phyloP scores from a whole-genome alignment of 2,113 vertebrate species.

The Crotalus horridus region DNA sequence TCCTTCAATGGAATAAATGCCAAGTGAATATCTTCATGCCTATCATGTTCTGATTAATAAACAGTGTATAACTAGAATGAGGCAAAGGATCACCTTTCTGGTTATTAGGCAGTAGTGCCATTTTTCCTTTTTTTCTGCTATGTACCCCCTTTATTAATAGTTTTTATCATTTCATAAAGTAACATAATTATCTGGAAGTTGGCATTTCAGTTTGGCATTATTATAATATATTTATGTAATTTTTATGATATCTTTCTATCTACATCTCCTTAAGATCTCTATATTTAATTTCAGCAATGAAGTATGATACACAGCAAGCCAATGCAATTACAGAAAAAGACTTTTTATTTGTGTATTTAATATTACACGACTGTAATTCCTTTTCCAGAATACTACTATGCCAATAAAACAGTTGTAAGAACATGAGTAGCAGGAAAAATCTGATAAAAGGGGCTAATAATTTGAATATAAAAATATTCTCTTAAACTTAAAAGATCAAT shows the following conservation, averaged over 20 bases:
- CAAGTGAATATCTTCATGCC: not conserved
- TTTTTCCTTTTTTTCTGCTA: not conserved
- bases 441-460: conserved; percentile 29
- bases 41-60: not conserved
- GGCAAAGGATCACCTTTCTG: not conserved
- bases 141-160: not conserved
- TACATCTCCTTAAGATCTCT: conserved; percentile 7
- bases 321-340: conserved; percentile 25
- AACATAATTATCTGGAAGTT: not conserved
- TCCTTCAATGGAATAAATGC: not conserved
- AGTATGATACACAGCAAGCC: conserved; percentile 12
- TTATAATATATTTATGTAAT: not conserved
- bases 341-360: conserved; percentile 48
- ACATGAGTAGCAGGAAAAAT: conserved; percentile 35
- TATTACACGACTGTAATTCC: conserved; percentile 43
- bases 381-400: conserved; percentile 48
- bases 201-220: not conserved
- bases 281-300: conserved; percentile 15
- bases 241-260: not conserved
- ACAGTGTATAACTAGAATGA: not conserved
- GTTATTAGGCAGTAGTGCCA: not conserved
- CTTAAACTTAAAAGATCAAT: not conserved
- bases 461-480: not conserved
- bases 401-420: conserved; percentile 25
- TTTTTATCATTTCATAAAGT: not conserved